Percentiles rank a stretch among this genome's conserved stretches.
phyloP scores from a whole-genome alignment of 2,113 vertebrate genomes.

The Mugil cephalus region DNA sequence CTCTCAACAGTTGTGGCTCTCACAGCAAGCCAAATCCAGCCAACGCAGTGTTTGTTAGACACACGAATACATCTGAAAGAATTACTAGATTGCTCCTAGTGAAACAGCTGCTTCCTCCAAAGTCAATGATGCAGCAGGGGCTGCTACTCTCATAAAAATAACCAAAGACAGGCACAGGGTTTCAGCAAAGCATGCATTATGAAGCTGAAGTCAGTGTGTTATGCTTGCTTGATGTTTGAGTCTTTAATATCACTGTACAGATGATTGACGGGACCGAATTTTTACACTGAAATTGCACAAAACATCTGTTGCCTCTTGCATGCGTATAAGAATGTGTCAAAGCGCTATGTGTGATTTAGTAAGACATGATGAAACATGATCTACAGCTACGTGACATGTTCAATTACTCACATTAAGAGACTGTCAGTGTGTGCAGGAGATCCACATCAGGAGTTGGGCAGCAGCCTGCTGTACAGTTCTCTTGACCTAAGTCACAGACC shows the following conservation, averaged over 20 bases:
- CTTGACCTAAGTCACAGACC: not conserved
- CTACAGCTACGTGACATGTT: conserved; percentile 31
- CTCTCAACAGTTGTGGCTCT: not conserved
- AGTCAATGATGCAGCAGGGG: not conserved
- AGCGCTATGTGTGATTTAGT: not conserved
- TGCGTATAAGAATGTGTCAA: not conserved
- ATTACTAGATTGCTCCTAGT: not conserved
- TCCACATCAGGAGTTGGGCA: not conserved
- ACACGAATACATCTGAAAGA: not conserved
- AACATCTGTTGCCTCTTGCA: not conserved
- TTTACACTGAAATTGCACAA: not conserved
- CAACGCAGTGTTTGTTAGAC: not conserved
- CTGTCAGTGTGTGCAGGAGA: conserved; percentile 2
- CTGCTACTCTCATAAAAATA: not conserved
- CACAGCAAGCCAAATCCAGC: not conserved
- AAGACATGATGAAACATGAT: conserved; percentile 8
- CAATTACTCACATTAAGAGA: conserved; percentile 24
- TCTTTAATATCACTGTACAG: not conserved
- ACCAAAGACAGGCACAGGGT: not conserved
- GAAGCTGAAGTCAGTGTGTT: not conserved
- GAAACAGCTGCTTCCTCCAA: not conserved
- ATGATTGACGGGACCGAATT: not conserved
- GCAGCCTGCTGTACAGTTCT: not conserved
- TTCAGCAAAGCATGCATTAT: not conserved
- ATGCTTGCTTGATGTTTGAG: not conserved